phyloP scores from a whole-genome alignment of 2,113 vertebrate species.

The Phocoena sinus region DNA sequence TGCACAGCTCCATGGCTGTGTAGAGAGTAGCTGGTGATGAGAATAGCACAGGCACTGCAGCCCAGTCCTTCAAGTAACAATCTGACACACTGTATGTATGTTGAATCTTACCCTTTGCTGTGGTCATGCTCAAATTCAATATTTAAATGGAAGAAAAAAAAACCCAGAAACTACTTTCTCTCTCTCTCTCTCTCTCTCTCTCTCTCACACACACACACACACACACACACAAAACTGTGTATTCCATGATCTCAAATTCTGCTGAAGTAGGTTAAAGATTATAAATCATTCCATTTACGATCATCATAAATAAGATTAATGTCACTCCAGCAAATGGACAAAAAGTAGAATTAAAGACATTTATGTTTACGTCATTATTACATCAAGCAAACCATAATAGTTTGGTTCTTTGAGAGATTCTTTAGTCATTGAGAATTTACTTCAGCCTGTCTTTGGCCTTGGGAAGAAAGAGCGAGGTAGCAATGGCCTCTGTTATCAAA shows the following conservation, averaged over 20 bases:
- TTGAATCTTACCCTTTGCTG: background rate
- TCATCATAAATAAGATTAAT: background rate
- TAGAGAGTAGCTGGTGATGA: background rate
- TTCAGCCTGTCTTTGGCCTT: background rate
- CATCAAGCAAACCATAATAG: background rate
- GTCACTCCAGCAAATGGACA: background rate
- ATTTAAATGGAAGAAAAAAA: background rate
- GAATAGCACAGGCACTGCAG: accelerated
- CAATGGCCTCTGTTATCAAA: background rate
- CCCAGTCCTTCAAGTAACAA: background rate
- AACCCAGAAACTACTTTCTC: background rate
- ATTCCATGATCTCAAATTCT: background rate
- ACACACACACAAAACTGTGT: background rate
- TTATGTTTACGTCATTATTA: background rate
- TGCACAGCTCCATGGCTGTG: background rate
- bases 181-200: too few species aligned
- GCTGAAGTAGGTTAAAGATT: background rate
- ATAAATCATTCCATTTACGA: background rate
- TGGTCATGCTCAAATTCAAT: background rate
- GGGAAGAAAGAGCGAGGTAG: background rate
- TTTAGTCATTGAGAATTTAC: background rate
- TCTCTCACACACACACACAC: background rate
- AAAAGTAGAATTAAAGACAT: background rate
- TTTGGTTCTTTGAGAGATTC: background rate
- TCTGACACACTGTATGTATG: accelerated